Conservation (phyloP, 2,888 invertebrate genomes). For the Callyntrura sp. region DNA sequence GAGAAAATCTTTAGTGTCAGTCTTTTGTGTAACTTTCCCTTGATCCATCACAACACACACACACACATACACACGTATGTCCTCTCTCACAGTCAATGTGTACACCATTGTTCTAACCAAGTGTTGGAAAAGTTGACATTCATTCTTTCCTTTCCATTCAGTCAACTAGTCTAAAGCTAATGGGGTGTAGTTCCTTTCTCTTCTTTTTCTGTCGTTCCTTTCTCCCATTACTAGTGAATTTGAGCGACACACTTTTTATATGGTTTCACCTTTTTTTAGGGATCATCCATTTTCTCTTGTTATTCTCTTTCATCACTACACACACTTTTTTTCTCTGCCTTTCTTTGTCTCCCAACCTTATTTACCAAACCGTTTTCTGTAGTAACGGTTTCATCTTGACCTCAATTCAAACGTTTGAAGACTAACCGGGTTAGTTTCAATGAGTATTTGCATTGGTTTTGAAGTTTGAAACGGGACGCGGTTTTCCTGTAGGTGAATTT, state of each 20-base stretch:
- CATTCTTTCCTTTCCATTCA: constrained; percentile 18
- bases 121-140: constrained; percentile 44
- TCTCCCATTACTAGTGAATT: too few species aligned
- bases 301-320: neutral
- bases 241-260: neutral
- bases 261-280: neutral
- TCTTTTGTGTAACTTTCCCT: constrained; percentile 15
- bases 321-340: too few species aligned
- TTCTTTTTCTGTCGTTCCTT: neutral
- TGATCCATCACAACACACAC: neutral
- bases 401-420: too few species aligned
- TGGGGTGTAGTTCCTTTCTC: constrained; percentile 25
- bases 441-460: too few species aligned
- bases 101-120: constrained; percentile 29
- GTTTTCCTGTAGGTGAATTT: too few species aligned
- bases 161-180: neutral
- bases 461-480: too few species aligned
- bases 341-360: too few species aligned
- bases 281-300: neutral
- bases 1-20: constrained; percentile 10
- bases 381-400: too few species aligned
- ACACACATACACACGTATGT: too few species aligned
- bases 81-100: too few species aligned
- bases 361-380: too few species aligned
- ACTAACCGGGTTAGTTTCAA: too few species aligned